Base-by-base conservation (phyloP, 2,797 vertebrate genomes). In the Hydrophis major region DNA sequence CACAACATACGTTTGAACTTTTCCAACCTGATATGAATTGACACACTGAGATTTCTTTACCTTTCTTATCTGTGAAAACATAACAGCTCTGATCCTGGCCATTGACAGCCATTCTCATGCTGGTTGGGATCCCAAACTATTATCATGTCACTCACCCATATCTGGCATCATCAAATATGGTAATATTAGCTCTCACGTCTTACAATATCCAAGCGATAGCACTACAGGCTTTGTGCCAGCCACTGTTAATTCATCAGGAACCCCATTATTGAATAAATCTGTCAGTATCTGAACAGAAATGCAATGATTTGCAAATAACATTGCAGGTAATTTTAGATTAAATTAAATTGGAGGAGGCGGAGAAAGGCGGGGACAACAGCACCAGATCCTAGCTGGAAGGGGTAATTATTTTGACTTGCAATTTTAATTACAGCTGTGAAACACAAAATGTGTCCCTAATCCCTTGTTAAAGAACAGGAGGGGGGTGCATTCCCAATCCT, bases 401-500 rank as follows among this genome's bases (percentile, higher is more conserved):
- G 86, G 91, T 93, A 86, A 96, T 95, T 96, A 93, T 95, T 96
- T 94, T 96, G 96, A 93, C 55, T 47, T 0, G 0, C 89, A 92
- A 88, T 92, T 91, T 95, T 96, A 96, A 96, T 96, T 95, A 95
- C 28, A 53, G 61, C 86, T 69, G 93, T 88, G 83, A 86, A 91
- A 93, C 11, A 5, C 14, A 0, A 66, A 74, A 61, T 86, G 90
- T 37, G 0, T 57, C 0, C 0, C 74, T 92, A 32, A 94, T 86
- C 93, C 57, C 74, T 1, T 0, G 0, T 12, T 87, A 90, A 94
- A 27, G 92, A 93, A 93, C 53, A 89, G 50, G 60, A 53, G 16
- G 61, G 7, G 25, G 20, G 18, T 27, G 3, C 3, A 60, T 59
- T 27, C 50, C 42, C 32, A 86, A 11, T 25, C 37, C 90, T 94